Evolutionary conservation across 1,140 invertebrate genomes (phyloP).

Genomic region (Batillaria attramentaria): DNA sequence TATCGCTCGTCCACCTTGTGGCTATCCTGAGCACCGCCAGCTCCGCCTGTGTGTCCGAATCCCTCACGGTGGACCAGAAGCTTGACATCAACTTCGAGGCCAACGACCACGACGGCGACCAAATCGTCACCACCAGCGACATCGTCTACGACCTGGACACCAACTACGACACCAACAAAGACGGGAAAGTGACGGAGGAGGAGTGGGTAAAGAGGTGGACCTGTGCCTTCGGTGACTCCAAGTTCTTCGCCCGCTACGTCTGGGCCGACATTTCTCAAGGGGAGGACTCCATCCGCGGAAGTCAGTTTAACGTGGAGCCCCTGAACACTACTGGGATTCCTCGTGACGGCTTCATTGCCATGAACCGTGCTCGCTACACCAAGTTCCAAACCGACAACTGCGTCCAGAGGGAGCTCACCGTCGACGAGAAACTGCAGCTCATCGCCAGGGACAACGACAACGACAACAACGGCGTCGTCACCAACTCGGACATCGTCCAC

Average conservation of each 20-base stretch:
- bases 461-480: no score
- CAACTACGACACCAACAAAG: conserved; percentile 7
- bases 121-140: background rate
- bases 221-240: background rate
- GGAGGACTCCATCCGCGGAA: background rate
- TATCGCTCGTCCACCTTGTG: no score
- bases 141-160: conserved; percentile 16
- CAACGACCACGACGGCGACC: conserved; percentile 14
- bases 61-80: no score
- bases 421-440: no score
- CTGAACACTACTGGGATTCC: background rate
- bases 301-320: background rate
- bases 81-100: no score
- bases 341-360: background rate
- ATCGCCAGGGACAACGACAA: no score
- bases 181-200: background rate
- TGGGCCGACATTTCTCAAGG: background rate
- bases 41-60: no score
- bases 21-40: no score
- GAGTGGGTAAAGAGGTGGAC: background rate
- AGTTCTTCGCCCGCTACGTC: background rate
- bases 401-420: no score
- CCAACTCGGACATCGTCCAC: no score
- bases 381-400: no score
- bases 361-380: background rate